phyloP scores from a whole-genome alignment of 2,113 vertebrate genomes.

The Microcebus ravelobensis region DNA sequence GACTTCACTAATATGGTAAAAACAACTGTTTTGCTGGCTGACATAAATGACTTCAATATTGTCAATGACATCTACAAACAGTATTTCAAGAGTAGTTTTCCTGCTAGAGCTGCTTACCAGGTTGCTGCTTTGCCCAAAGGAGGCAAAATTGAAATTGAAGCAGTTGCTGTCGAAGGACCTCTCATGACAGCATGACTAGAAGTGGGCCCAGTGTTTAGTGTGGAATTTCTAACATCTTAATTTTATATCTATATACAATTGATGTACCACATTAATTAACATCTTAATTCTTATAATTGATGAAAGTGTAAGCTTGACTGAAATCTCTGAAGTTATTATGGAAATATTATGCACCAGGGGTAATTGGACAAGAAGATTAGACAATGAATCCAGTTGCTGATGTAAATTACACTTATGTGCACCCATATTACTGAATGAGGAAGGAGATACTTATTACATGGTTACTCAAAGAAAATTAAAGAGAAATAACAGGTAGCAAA shows the following conservation, averaged over 20 bases:
- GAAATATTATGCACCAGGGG: conserved; percentile 68
- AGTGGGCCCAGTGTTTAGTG: not conserved
- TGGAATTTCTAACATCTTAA: not conserved
- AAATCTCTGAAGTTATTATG: not conserved
- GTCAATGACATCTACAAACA: conserved; percentile 91
- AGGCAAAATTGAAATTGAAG: not conserved
- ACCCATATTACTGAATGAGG: not conserved
- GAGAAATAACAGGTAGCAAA: not conserved
- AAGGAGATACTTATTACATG: not conserved
- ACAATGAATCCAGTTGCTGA: not conserved
- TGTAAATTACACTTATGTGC: not conserved
- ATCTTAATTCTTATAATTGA: not conserved
- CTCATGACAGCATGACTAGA: not conserved
- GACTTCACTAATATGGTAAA: conserved; percentile 92
- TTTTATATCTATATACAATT: not conserved
- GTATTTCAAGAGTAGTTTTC: conserved; percentile 84
- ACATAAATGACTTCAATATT: conserved; percentile 90
- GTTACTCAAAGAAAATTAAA: conserved; percentile 77
- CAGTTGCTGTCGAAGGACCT: not conserved
- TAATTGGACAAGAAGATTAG: not conserved
- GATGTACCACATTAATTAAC: not conserved
- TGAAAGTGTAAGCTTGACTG: not conserved
- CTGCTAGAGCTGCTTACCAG: conserved; percentile 82
- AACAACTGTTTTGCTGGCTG: conserved; percentile 82
- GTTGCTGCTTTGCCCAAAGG: conserved; percentile 77